Evolutionary conservation across 2,113 vertebrate species (phyloP), one percentile per base, ranked within the genome.

Genomic region (Nothobranchius kuhntae): DNA sequence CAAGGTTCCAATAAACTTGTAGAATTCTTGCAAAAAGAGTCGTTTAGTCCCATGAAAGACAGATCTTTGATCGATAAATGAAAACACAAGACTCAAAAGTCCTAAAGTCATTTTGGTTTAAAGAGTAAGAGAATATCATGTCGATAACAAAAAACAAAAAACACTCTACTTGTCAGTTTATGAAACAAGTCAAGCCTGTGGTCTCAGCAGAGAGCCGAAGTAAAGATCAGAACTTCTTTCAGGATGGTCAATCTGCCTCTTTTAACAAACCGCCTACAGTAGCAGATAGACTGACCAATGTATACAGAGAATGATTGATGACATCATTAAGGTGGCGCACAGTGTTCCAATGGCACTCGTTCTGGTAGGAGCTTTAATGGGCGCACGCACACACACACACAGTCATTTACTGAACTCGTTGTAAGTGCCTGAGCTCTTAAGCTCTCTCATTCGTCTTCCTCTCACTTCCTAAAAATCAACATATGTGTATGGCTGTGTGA

Each of bases 291-390:
- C 56, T 82, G 87, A 90, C 87, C 89, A 89, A 87, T 87, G 84
- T 81, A 85, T 80, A 85, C 46, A 9, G 67, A 57, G 84, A 80
- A 87, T 91, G 89, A 92, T 91, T 87, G 90, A 92, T 91, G 84
- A 91, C 84, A 90, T 85, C 86, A 90, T 93, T 92, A 92, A 80
- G 79, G 68, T 65, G 81, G 71, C 75, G 75, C 71, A 76, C 57
- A 61, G 65, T 53, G 58, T 67, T 86, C 61, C 69, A 61, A 61
- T 65, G 75, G 61, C 64, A 68, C 60, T 78, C 52, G 35, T 62
- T 70, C 54, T 75, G 71, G 68, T 78, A 54, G 24, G 60, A 71
- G 77, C 50, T 73, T 66, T 84, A 86, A 81, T 81, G 71, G 84
- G n/a, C 24, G 17, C 61, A 69, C 63, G 68, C 6, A 61, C 21